Conservation (phyloP, 2,113 vertebrate genomes). For the Tenebrosternarchus preto region DNA sequence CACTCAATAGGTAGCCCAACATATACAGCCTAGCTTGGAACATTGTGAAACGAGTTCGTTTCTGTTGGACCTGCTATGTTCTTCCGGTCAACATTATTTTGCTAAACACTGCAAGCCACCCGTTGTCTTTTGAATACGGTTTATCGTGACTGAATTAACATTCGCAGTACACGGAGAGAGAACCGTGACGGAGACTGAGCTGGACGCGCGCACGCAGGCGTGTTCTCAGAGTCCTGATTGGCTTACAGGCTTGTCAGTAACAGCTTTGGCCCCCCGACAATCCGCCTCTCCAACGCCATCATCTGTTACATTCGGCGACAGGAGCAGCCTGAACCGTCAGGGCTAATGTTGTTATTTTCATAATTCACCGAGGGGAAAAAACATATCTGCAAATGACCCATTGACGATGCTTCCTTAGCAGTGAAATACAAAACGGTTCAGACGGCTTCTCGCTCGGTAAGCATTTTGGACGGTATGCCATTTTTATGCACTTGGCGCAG, state of each 20-base stretch:
- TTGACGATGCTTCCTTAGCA: slow-evolving; percentile 35
- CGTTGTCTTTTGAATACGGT: neutral
- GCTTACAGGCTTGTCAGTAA: slow-evolving; percentile 63
- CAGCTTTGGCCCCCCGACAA: slow-evolving; percentile 44
- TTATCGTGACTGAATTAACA: neutral
- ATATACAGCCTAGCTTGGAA: neutral
- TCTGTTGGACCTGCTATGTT: neutral
- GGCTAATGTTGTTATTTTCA: slow-evolving; percentile 63
- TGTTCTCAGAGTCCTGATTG: slow-evolving; percentile 60
- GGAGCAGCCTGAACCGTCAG: slow-evolving; percentile 65
- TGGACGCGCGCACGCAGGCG: slow-evolving; percentile 18
- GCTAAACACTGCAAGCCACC: too few relatives aligned
- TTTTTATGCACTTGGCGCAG: slow-evolving; percentile 62
- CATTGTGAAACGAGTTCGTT: neutral
- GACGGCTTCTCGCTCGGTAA: slow-evolving; percentile 69
- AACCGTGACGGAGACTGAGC: neutral
- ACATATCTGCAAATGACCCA: slow-evolving; percentile 35
- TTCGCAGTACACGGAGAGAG: neutral
- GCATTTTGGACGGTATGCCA: slow-evolving; percentile 49
- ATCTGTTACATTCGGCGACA: slow-evolving; percentile 71
- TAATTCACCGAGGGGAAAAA: slow-evolving; percentile 50
- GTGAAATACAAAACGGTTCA: slow-evolving; percentile 68
- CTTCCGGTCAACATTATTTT: neutral
- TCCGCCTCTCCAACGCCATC: slow-evolving; percentile 69
- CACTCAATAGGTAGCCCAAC: neutral